phyloP scores from a whole-genome alignment of 2,888 invertebrate genomes.

The Agrilus cyanescens region DNA sequence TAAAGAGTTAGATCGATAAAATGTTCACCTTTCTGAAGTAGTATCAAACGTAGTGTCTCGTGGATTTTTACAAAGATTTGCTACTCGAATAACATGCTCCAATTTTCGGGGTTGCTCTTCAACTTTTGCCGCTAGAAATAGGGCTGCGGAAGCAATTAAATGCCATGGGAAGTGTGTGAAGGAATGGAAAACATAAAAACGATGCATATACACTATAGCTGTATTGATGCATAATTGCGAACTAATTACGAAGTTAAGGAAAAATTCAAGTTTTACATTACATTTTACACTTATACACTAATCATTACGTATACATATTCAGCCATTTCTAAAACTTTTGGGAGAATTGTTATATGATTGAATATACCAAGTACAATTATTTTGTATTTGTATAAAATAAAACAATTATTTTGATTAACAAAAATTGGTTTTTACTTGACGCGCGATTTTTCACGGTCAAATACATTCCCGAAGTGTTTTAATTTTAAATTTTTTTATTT shows the following conservation, averaged over 20 bases:
- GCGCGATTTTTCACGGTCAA: no score
- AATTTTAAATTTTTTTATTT: no score
- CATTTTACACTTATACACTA: background rate
- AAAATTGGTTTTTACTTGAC: no score
- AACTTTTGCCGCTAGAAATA: slow-evolving; percentile 96
- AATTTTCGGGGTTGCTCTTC: slow-evolving; percentile 97
- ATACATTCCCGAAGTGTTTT: no score
- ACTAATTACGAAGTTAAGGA: slow-evolving; percentile 37
- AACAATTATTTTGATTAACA: no score
- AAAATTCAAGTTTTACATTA: slow-evolving; percentile 12
- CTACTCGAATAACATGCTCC: slow-evolving; percentile 92
- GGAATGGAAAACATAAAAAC: slow-evolving; percentile 97
- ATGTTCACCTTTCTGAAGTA: slow-evolving; percentile 58
- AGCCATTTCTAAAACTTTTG: no score
- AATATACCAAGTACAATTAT: no score
- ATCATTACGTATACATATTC: background rate
- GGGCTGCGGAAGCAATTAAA: slow-evolving; percentile 84
- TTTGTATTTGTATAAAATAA: no score
- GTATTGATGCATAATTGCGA: slow-evolving; percentile 97
- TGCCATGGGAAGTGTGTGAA: slow-evolving; percentile 92
- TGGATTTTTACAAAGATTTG: slow-evolving; percentile 76
- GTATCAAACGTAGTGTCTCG: slow-evolving; percentile 51
- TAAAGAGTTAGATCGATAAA: background rate
- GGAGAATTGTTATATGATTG: no score
- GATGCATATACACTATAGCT: slow-evolving; percentile 98